These are phyloP conservation scores for Palythoa grandiflora DNA, from an alignment of 92 coral and sea anemone genomes.

Conservation along the genomic window DNA sequence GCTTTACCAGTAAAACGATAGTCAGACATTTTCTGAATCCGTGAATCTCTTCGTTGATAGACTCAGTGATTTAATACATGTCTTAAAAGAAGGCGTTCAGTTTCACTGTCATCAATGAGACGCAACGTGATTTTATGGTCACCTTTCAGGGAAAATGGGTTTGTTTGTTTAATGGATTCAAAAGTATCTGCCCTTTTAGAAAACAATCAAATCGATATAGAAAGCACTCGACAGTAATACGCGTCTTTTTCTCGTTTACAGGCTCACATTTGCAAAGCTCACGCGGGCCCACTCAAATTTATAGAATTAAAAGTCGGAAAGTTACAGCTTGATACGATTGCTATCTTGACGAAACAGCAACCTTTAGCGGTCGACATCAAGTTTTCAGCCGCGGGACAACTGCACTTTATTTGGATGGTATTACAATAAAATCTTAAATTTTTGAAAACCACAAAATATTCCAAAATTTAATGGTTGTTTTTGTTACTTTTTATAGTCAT, in stretches of 20 bases:
- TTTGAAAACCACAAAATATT: not conserved
- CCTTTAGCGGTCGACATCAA: constrained; percentile 26
- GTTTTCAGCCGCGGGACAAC: constrained; percentile 30
- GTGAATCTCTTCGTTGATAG: not conserved
- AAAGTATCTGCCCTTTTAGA: constrained; percentile 18
- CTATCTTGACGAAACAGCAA: constrained; percentile 41
- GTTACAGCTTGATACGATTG: constrained; percentile 31
- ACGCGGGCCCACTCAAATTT: not conserved
- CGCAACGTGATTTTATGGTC: constrained; percentile 10
- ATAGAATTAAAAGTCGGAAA: not conserved
- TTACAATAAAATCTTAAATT: not conserved
- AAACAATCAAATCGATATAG: constrained; percentile 28
- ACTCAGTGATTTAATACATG: constrained; percentile 21
- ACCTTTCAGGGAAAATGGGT: constrained; percentile 8
- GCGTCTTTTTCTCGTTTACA: not conserved
- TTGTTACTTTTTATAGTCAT: not conserved
- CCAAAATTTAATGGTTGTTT: not conserved
- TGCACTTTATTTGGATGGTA: not conserved
- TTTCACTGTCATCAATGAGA: constrained; percentile 38
- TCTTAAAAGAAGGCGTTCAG: constrained; percentile 24
- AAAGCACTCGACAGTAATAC: not conserved
- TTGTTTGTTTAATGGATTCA: constrained; percentile 11
- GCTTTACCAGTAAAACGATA: not conserved
- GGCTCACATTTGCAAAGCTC: constrained; percentile 20
- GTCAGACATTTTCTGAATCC: not conserved